A percentile compares a stretch with the other conserved stretches of the same genome.
phyloP scores from a whole-genome alignment of 2,888 invertebrate genomes.

The Entomobrya proxima region DNA sequence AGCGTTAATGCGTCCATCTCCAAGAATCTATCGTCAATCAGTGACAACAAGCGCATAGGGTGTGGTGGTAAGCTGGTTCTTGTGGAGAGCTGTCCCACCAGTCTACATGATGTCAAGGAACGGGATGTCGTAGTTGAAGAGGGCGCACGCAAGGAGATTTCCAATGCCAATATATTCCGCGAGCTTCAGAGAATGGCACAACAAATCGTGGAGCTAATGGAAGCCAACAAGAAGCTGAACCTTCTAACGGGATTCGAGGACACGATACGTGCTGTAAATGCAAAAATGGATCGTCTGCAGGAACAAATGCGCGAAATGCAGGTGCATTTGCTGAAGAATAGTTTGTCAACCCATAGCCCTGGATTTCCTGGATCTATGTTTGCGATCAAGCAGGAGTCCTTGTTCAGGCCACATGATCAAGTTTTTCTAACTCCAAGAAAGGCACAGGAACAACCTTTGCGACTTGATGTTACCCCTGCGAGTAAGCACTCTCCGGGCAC shows the following conservation, averaged over 20 bases:
- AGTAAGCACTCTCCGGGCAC: background rate
- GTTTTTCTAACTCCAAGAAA: conserved; percentile 13
- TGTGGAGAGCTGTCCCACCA: no score
- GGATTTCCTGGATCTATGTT: background rate
- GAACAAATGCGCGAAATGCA: conserved; percentile 5
- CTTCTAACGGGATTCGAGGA: background rate
- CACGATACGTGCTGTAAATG: background rate
- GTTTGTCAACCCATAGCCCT: background rate
- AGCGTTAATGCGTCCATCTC: no score
- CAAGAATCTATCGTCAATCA: no score
- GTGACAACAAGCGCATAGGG: no score
- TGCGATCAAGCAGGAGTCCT: background rate
- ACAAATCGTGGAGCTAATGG: no score
- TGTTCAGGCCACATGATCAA: background rate
- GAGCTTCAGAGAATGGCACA: no score
- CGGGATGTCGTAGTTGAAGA: no score
- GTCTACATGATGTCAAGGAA: no score
- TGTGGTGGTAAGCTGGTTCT: no score
- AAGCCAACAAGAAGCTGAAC: background rate
- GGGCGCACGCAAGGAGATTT: no score
- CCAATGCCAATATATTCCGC: no score
- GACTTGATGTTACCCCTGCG: conserved; percentile 27
- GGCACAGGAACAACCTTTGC: background rate
- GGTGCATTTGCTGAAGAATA: background rate
- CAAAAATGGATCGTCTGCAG: background rate